These are phyloP conservation scores for Fratercula arctica DNA, from an alignment of 2,797 vertebrate genomes.

Conservation along the genomic window DNA sequence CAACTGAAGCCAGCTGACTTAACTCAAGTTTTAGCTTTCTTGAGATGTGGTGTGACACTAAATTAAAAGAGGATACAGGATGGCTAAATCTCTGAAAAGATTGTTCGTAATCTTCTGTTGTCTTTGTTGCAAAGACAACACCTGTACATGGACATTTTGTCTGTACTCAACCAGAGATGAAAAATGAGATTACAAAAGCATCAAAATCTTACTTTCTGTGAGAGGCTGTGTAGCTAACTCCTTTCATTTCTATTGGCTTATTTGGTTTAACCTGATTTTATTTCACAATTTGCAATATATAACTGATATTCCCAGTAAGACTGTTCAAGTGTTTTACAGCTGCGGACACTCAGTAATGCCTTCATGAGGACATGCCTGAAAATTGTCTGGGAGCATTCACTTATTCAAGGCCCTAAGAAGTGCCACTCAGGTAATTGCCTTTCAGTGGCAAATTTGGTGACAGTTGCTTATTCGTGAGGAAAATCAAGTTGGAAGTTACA, in stretches of 20 bases:
- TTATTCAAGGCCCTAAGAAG: not conserved
- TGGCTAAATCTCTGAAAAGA: not conserved
- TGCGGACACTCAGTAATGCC: not conserved
- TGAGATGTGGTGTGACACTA: not conserved
- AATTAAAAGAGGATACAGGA: not conserved
- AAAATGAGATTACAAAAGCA: not conserved
- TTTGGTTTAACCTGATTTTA: not conserved
- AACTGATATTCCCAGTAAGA: not conserved
- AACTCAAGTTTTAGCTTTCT: not conserved
- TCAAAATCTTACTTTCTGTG: not conserved
- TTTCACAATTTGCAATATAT: not conserved
- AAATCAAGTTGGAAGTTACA: not conserved
- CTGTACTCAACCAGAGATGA: not conserved
- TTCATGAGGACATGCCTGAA: not conserved
- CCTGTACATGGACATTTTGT: accelerated
- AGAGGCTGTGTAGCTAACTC: not conserved
- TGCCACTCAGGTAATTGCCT: not conserved
- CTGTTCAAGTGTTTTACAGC: not conserved
- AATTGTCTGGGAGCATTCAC: not conserved
- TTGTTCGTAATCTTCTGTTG: not conserved
- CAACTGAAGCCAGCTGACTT: not conserved
- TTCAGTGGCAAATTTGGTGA: not conserved
- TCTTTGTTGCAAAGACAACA: not conserved
- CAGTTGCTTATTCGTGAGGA: not conserved
- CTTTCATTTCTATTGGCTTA: not conserved